Conservation (phyloP, 2,888 invertebrate genomes). For the Ashinkailepas kermadecensis region DNA sequence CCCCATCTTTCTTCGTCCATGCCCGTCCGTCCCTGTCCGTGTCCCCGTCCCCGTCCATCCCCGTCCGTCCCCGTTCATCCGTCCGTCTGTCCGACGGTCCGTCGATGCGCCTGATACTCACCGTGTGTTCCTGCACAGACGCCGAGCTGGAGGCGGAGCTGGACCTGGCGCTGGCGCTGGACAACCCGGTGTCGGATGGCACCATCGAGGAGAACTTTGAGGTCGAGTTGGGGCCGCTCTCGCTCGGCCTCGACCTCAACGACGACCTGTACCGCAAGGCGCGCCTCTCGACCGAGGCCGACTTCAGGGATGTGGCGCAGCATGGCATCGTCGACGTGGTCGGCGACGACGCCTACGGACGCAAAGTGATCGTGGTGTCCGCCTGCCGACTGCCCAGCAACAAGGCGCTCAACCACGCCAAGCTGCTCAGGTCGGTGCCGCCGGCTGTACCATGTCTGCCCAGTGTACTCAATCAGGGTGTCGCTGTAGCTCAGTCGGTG, state of each 20-base stretch:
- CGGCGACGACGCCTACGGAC: slow-evolving; percentile 72
- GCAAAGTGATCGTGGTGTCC: slow-evolving; percentile 92
- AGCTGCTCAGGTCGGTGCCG: slow-evolving; percentile 56
- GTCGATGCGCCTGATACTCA: too few species aligned
- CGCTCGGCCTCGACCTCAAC: slow-evolving; percentile 26
- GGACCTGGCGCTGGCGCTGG: slow-evolving; percentile 28
- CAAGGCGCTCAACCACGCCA: slow-evolving; percentile 64
- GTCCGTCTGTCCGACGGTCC: too few species aligned
- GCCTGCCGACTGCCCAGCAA: slow-evolving; percentile 81
- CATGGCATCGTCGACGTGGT: slow-evolving; percentile 76
- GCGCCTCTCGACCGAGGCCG: slow-evolving; percentile 27
- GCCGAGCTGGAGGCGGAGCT: slow-evolving; percentile 33
- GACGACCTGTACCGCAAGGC: slow-evolving; percentile 29
- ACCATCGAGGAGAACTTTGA: slow-evolving; percentile 87
- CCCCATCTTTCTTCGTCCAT: too few species aligned
- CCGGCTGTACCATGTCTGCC: too few species aligned
- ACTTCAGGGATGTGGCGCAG: slow-evolving; percentile 60
- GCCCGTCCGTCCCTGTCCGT: too few species aligned
- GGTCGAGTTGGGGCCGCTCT: slow-evolving; percentile 60
- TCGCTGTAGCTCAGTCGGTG: too few species aligned
- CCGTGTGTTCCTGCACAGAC: slow-evolving; percentile 17
- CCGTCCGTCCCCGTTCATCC: too few species aligned
- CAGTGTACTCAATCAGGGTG: too few species aligned
- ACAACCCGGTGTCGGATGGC: slow-evolving; percentile 65
- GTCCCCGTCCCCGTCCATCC: too few species aligned